A percentile compares a stretch with the other conserved stretches of the same genome.
These are phyloP conservation scores for Turnix velox DNA, from an alignment of 2,113 vertebrate species.

Conservation along the genomic window DNA sequence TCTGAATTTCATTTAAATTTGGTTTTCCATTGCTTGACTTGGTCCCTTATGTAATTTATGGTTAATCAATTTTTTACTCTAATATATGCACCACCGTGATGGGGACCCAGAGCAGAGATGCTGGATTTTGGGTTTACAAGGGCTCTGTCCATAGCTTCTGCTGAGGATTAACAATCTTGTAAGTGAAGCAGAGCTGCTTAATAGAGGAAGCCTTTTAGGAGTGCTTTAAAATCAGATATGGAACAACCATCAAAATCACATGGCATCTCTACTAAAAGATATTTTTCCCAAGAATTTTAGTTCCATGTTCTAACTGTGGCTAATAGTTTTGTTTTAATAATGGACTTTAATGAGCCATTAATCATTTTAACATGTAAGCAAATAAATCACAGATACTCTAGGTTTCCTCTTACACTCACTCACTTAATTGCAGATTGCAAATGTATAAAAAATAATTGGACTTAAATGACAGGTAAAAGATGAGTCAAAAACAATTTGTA, in stretches of 20 bases:
- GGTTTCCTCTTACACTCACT: neutral
- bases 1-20: neutral
- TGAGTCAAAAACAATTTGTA: neutral
- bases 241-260: neutral
- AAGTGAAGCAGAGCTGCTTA: no score
- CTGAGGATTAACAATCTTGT: neutral
- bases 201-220: neutral
- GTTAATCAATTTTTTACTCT: neutral
- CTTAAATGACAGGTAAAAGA: neutral
- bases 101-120: neutral
- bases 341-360: neutral
- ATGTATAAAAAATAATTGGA: neutral
- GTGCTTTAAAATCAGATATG: neutral
- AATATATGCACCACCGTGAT: neutral
- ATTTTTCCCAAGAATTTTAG: neutral
- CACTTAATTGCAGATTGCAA: neutral
- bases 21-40: neutral
- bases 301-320: neutral
- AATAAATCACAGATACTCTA: neutral
- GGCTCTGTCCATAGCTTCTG: neutral
- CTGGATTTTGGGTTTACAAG: neutral
- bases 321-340: neutral
- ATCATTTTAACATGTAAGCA: neutral
- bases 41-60: neutral
- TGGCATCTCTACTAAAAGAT: neutral